Evolutionary conservation across 2,888 invertebrate genomes (phyloP), one percentile per base, ranked within the genome.

Genomic region (Dexiosoma caninum): DNA sequence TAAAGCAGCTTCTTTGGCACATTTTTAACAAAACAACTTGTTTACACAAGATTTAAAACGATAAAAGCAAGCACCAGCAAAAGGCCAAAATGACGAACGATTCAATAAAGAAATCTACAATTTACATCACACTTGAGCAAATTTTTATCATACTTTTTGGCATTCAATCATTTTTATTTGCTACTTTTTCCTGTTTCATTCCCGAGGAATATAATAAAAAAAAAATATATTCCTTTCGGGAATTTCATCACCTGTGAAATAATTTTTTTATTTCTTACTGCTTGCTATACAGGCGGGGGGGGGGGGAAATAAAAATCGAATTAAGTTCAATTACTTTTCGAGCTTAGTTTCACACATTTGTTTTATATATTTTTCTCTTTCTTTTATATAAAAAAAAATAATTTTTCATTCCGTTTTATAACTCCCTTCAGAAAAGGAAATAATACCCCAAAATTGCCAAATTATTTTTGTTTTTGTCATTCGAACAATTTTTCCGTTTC

Each of bases 301-400:
- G 40, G 35, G 32, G 37, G 46, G 12, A 59, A 76, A 51, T 30
- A 51, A 55, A 67, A 84, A 83, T 83, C 82, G 82, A 84, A 84
- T 84, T 81, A 83, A 82, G 82, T 84, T 83, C 84, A 83, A 84
- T 84, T 83, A 83, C 79, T 75, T 82, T 82, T 76, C 72, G 70
- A 71, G 71, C 70, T 78, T 75, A 60, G 49, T 75, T 74, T 77
- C 71, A 62, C 71, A 62, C 74, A 62, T 64, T 70, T 70, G 46
- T 74, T 66, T 71, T 78, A 62, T 53, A 69, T 14, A 0, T 35
- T 8, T 66, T 16, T 51, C 37, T 21, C 59, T n/a, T 8, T 4
- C 8, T 8, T 10, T 51, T 30, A n/a, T n/a, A n/a, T n/a, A n/a
- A n/a, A n/a, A n/a, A 1, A 12, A 23, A 12, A 0, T 16, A 19